Base-by-base conservation (phyloP, 2,797 vertebrate genomes). In the Helostoma temminkii region DNA sequence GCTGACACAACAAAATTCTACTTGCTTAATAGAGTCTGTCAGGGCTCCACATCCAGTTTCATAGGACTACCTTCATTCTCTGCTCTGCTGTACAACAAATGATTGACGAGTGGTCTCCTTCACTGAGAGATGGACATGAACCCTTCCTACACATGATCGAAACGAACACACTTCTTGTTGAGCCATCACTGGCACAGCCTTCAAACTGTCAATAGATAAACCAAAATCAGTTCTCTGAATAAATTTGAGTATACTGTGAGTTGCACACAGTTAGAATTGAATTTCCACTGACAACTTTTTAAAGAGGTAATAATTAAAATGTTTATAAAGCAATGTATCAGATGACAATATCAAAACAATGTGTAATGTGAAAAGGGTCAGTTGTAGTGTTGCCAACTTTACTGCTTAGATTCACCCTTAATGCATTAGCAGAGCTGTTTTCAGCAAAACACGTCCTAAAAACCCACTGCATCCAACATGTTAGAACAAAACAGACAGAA, bases 91-190 rank as follows among this genome's bases (percentile, higher is more conserved):
- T 32, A 22, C 24, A 25, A 15, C 52, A 50, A 56, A 53, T 67
- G 75, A 67, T 43, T 67, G 68, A 63, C 63, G 53, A 22, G 45
- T 10, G 32, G 16, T 45, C 45, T 47, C 41, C 25, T 24, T 52
- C 30, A 12, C 54, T 0, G 19, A 52, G 30, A 53, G 39, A 12
- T 39, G 3, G 1, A 36, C 41, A 57, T 18, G 37, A 66, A 66
- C 30, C 21, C 49, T 41, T 39, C 21, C 10, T 22, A 7, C 49
- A 46, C 43, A 43, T 19, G 49, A 36, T 16, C 4, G 11, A 24
- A 41, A 61, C 47, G 56, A 66, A 53, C 48, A 16, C 49, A 18
- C 19, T 28, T 25, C 58, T 46, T 9, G 4, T 41, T 46, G 8
- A 43, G 25, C 45, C 37, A 42, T 48, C 57, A 19, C 2, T 0